phyloP scores from a whole-genome alignment of 2,113 vertebrate genomes.

The Grammatotria lemairii region DNA sequence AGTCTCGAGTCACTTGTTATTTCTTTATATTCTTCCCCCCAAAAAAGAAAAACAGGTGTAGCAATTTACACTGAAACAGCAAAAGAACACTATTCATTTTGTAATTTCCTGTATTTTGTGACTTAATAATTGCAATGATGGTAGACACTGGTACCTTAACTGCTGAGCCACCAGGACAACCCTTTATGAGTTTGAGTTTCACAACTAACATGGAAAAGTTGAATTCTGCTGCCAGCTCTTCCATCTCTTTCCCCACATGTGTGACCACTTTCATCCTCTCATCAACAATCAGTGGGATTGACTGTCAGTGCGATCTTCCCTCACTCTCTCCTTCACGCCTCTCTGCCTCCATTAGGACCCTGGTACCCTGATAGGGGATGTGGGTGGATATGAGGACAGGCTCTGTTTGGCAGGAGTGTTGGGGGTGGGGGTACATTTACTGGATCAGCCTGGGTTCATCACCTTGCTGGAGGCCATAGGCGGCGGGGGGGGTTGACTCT shows the following conservation, averaged over 20 bases:
- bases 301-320: conserved; percentile 30
- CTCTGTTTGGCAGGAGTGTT: not conserved
- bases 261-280: not conserved
- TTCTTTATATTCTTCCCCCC: not conserved
- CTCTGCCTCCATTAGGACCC: conserved; percentile 76
- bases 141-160: not conserved
- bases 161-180: not conserved
- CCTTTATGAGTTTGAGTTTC: not conserved
- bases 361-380: conserved; percentile 31
- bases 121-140: not conserved
- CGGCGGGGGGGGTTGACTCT: not conserved
- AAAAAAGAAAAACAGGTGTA: not conserved
- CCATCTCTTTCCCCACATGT: not conserved
- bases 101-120: not conserved
- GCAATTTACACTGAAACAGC: not conserved
- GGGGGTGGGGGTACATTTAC: not conserved
- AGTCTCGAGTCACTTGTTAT: not conserved
- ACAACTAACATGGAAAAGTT: not conserved
- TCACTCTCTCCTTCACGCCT: conserved; percentile 77
- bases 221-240: not conserved
- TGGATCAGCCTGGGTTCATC: conserved; percentile 22
- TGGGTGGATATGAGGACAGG: conserved; percentile 11
- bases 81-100: not conserved
- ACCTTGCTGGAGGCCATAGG: conserved; percentile 76
- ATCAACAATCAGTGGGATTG: conserved; percentile 33